Conservation (phyloP, 2,113 vertebrate species). For the Chaenocephalus aceratus region DNA sequence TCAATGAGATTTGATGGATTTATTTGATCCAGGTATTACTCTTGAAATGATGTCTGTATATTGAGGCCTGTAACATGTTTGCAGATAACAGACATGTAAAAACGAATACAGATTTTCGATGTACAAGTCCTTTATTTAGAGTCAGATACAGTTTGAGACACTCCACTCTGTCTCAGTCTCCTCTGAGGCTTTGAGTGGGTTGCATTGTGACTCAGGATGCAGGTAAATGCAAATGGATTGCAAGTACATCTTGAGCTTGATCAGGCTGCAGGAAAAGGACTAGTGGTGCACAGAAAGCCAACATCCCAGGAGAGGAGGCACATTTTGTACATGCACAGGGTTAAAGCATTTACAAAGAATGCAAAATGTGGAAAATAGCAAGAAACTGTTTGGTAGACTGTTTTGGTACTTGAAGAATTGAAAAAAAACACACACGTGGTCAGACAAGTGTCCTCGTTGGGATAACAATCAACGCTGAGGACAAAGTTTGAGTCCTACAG, state of each 20-base stretch:
- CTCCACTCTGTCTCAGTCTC: conserved; percentile 13
- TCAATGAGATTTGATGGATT: conserved; percentile 27
- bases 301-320: background rate
- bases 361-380: background rate
- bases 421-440: background rate
- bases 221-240: conserved; percentile 42
- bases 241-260: conserved; percentile 32
- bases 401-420: background rate
- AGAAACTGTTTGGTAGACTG: background rate
- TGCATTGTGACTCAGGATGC: conserved; percentile 48
- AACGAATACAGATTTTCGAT: background rate
- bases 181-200: conserved; percentile 21
- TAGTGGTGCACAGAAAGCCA: background rate
- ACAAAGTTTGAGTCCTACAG: conserved; percentile 14
- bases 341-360: background rate
- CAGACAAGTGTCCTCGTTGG: conserved; percentile 3
- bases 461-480: conserved; percentile 3
- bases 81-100: background rate
- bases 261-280: background rate
- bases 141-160: background rate
- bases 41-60: conserved; percentile 19
- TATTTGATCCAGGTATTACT: conserved; percentile 1
- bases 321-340: background rate
- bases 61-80: background rate
- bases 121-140: background rate